Conservation (phyloP, 1,140 invertebrate genomes). For the Calephelis virginiensis region DNA sequence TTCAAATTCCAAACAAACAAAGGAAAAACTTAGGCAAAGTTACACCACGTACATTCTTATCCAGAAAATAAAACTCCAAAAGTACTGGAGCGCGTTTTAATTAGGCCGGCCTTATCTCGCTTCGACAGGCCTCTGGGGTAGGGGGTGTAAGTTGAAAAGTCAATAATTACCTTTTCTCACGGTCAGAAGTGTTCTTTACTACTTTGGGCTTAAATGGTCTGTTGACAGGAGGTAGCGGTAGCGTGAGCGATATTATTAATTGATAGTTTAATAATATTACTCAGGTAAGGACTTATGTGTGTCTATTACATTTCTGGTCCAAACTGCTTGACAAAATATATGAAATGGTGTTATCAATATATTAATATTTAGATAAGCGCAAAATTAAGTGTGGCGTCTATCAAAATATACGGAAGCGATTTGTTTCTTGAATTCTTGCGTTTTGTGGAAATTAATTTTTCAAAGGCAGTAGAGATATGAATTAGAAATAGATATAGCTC, state of each 20-base stretch:
- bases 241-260: conserved; percentile 10
- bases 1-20: conserved; percentile 14
- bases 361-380: no score
- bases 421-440: no score
- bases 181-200: conserved; percentile 45
- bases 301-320: no score
- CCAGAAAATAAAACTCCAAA: conserved; percentile 36
- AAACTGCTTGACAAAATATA: no score
- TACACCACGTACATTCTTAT: conserved; percentile 19
- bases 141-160: conserved; percentile 40
- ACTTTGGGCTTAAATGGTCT: conserved; percentile 5
- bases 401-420: no score
- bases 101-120: conserved; percentile 47
- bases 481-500: no score
- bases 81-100: conserved; percentile 44
- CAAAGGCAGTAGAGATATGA: no score
- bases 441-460: no score
- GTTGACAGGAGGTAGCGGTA: background rate
- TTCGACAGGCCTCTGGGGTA: conserved; percentile 38
- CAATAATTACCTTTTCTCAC: conserved; percentile 58
- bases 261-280: no score
- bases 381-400: no score
- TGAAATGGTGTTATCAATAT: no score
- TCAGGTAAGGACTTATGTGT: no score
- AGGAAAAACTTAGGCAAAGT: conserved; percentile 9